Percentiles rank a stretch among this genome's conserved stretches.
These are phyloP conservation scores for Hydra vulgaris DNA, from an alignment of 30 jellyfish, hydroid and myxozoan genomes.

Conservation along the genomic window DNA sequence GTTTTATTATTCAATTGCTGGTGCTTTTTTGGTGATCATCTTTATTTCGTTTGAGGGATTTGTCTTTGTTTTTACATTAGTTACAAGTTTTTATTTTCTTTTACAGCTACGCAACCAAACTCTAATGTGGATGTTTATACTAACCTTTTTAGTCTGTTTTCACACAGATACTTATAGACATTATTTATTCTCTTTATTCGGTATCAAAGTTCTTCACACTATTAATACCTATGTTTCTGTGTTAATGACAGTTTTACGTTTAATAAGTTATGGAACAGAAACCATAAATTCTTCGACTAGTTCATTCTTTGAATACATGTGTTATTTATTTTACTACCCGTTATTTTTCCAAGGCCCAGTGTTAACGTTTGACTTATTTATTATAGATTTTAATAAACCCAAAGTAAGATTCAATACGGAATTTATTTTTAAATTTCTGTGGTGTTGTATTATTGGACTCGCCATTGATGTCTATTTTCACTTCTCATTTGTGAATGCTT, in stretches of 20 bases:
- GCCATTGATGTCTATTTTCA: conserved; percentile 47
- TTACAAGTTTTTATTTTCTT: background rate
- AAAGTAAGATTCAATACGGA: conserved; percentile 14
- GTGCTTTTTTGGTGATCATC: background rate
- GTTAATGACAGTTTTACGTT: conserved; percentile 12
- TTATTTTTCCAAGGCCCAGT: conserved; percentile 73
- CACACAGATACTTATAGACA: background rate
- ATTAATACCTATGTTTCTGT: background rate
- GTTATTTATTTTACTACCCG: conserved; percentile 52
- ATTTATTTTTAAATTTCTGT: conserved; percentile 25
- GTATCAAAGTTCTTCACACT: background rate
- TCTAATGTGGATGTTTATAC: background rate
- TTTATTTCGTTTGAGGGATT: background rate
- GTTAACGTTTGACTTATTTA: conserved; percentile 52
- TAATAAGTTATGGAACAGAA: conserved; percentile 10
- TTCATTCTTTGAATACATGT: conserved; percentile 9
- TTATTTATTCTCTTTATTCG: background rate
- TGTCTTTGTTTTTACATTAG: background rate
- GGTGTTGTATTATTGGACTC: conserved; percentile 29
- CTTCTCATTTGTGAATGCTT: conserved; percentile 49
- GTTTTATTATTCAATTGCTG: background rate
- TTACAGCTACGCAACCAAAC: background rate
- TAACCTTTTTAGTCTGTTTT: background rate
- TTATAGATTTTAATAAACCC: conserved; percentile 19
- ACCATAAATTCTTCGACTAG: background rate